These are phyloP conservation scores for Holacanthella duospinosa DNA, from an alignment of 2,888 invertebrate species.

Conservation along the genomic window DNA sequence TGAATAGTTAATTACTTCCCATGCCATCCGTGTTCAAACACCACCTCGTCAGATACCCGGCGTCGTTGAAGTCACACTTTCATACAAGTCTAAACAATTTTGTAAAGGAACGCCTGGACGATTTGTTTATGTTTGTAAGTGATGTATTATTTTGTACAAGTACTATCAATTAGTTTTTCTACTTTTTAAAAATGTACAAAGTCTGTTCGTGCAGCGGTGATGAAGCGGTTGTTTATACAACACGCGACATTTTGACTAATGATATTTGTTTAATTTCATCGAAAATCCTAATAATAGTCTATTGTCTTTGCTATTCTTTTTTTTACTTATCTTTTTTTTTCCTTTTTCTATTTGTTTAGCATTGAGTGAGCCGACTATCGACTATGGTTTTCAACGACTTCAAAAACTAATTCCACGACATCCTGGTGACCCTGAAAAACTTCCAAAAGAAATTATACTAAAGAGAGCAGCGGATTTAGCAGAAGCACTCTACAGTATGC, in stretches of 20 bases:
- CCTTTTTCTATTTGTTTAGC: conserved; percentile 48
- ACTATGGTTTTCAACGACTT: conserved; percentile 95
- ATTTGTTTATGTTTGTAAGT: conserved; percentile 99
- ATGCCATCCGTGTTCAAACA: conserved; percentile 96
- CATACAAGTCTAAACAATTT: conserved; percentile 97
- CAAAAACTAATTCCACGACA: conserved; percentile 98
- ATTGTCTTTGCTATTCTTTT: not conserved
- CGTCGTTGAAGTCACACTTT: conserved; percentile 93
- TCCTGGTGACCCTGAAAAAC: conserved; percentile 95
- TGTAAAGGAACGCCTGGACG: conserved; percentile 95
- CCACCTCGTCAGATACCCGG: conserved; percentile 96
- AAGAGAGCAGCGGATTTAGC: conserved; percentile 96
- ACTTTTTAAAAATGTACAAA: not conserved
- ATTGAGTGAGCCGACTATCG: conserved; percentile 96
- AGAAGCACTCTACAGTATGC: conserved; percentile 95
- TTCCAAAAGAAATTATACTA: conserved; percentile 96
- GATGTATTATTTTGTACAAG: conserved; percentile 37
- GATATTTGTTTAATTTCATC: conserved; percentile 1
- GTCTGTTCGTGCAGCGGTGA: not conserved
- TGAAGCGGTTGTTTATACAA: not conserved
- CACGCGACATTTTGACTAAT: conserved; percentile 1
- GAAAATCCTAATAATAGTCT: not conserved
- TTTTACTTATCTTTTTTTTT: no score
- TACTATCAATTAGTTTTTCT: no score
- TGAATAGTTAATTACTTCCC: conserved; percentile 79